phyloP scores from a whole-genome alignment of 2,113 vertebrate species.

The Tetrao urogallus region DNA sequence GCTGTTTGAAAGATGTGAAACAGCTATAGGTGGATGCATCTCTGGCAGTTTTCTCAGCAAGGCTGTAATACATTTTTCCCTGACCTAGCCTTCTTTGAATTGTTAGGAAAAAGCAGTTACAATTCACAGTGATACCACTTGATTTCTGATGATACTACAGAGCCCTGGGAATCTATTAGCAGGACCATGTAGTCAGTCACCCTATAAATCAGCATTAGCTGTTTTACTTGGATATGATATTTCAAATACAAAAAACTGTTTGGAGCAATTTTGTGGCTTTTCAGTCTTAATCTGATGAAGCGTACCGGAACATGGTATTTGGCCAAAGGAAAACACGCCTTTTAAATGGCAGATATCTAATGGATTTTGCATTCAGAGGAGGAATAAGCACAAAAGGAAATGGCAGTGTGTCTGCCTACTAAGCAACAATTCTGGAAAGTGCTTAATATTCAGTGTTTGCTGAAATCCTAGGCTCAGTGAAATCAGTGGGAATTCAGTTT shows the following conservation, averaged over 20 bases:
- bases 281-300: background rate
- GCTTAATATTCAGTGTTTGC: conserved; percentile 38
- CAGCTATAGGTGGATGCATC: background rate
- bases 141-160: background rate
- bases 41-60: background rate
- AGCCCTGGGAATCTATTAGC: background rate
- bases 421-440: background rate
- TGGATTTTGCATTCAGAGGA: background rate
- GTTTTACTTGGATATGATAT: too few relatives aligned
- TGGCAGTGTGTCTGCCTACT: background rate
- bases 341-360: background rate
- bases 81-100: background rate
- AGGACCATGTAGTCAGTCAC: background rate
- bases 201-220: background rate
- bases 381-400: background rate
- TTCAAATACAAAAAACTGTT: accelerated
- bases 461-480: background rate
- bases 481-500: conserved; percentile 1
- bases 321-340: background rate
- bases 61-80: background rate
- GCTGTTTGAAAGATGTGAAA: background rate
- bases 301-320: background rate
- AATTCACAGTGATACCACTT: background rate
- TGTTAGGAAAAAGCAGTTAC: background rate
- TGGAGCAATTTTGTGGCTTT: background rate